These are phyloP conservation scores for Cisticola juncidis DNA, from an alignment of 2,113 vertebrate species.

Conservation along the genomic window DNA sequence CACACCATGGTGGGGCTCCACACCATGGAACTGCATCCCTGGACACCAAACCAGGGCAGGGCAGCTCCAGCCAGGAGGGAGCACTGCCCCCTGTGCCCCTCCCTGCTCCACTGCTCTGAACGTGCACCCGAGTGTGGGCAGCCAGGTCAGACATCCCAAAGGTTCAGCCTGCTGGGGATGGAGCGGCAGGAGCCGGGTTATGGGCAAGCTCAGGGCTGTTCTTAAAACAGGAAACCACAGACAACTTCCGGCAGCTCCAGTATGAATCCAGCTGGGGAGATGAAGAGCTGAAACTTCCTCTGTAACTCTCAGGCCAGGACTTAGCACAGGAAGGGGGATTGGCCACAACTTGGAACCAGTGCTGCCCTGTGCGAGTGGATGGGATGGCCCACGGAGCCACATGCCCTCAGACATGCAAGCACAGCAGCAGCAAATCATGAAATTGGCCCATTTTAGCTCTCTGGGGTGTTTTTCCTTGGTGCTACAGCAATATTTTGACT, in stretches of 20 bases:
- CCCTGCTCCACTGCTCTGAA: not conserved
- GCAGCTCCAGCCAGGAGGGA: not conserved
- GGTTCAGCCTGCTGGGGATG: not conserved
- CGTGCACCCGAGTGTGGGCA: rapidly evolving
- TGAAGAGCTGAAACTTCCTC: not conserved
- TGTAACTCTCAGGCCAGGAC: not conserved
- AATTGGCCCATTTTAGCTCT: not conserved
- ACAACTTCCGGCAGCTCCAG: not conserved
- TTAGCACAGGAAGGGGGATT: not conserved
- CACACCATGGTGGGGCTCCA: rapidly evolving
- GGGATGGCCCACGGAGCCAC: not conserved
- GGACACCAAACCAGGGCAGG: rapidly evolving
- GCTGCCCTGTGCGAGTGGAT: rapidly evolving
- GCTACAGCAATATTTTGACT: not conserved
- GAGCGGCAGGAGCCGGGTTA: not conserved
- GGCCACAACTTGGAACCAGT: rapidly evolving
- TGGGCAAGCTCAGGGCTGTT: not conserved
- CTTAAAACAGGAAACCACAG: not conserved
- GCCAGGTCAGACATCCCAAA: not conserved
- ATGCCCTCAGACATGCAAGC: rapidly evolving
- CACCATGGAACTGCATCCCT: rapidly evolving
- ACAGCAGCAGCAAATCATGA: not conserved
- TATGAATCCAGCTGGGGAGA: not conserved
- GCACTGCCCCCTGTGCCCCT: not conserved
- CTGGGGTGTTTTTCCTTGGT: not conserved